Evolutionary conservation across 2,888 invertebrate species (phyloP), one percentile per base, ranked within the genome.

Genomic region (Platycheirus rosarum): DNA sequence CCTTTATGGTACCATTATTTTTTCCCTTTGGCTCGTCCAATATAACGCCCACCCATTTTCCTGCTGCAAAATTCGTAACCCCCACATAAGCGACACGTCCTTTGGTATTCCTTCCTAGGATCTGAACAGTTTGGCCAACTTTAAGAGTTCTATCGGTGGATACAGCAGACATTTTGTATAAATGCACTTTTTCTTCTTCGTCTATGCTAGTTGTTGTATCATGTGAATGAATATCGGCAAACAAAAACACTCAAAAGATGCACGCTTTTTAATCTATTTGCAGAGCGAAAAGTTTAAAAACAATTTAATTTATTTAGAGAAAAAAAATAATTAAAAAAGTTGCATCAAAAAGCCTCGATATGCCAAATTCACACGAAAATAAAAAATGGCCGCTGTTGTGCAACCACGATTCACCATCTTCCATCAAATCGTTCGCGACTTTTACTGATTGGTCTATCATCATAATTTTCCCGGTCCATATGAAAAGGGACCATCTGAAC

Each of bases 1-100:
- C 98, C 86, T 97, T 94, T 29, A 99, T 95, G 46, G 95, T 95
- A 20, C 99, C 99, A 92, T 99, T 98, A 89, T 99, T 99, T 90
- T 97, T 98, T 23, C 98, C 99, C 89, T 96, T 97, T 0, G 98
- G 93, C 87, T 97, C 97, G 89, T 98, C 98, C 66, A 99, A 92
- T 75, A 97, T 94, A 2, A 99, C 94, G 8, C 99, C 99, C 86
- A 98, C 95, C 98, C 98, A 98, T 91, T 95, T 96, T 73, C 99
- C 99, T 60, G 94, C 92, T 0, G 98, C 96, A 90, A 99, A 99
- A 44, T 94, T 93, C 1, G 99, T 98, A 85, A 94, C 92, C 0
- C 99, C 99, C 65, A 97, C 93, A 89, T 95, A 99, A 0, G 98
- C 98, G 20, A 99, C 95, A 0, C 94, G 93, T 2, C 99, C 99